Percentiles rank a stretch among this genome's conserved stretches.
These are phyloP conservation scores for Esox masquinongy DNA, from an alignment of 2,797 vertebrate species.

Conservation along the genomic window DNA sequence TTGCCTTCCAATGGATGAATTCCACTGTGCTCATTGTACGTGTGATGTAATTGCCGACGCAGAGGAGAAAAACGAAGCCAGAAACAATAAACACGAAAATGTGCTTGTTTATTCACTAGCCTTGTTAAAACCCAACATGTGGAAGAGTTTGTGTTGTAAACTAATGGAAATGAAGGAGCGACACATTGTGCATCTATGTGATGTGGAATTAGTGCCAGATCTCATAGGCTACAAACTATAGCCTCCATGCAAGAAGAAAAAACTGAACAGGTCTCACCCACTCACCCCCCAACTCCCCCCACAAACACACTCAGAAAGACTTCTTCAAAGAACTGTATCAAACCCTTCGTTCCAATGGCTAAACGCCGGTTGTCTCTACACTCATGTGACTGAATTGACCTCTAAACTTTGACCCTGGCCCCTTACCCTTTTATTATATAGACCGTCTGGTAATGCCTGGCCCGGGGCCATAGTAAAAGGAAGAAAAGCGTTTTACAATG, in stretches of 20 bases:
- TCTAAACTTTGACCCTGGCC: constrained; percentile 40
- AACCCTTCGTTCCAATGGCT: not conserved
- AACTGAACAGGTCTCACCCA: not conserved
- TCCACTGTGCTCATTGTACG: not conserved
- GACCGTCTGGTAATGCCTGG: constrained; percentile 42
- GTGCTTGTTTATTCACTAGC: too few relatives aligned
- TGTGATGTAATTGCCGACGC: not conserved
- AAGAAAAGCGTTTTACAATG: not conserved
- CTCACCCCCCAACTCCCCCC: not conserved
- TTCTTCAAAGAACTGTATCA: not conserved
- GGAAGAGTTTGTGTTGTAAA: not conserved
- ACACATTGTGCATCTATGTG: not conserved
- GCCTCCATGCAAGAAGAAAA: not conserved
- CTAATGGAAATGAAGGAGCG: not conserved
- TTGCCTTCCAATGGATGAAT: not conserved
- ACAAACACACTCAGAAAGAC: not conserved
- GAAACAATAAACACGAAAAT: not conserved
- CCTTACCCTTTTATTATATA: constrained; percentile 38
- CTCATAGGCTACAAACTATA: not conserved
- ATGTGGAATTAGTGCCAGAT: not conserved
- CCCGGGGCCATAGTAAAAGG: constrained; percentile 12
- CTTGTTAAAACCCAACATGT: not conserved
- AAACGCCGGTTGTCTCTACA: constrained; percentile 7
- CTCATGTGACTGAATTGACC: constrained; percentile 37
- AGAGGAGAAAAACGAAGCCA: not conserved